Evolutionary conservation across 1,140 invertebrate genomes (phyloP), one percentile per base, ranked within the genome.

Genomic region (Lepidurus arcticus): DNA sequence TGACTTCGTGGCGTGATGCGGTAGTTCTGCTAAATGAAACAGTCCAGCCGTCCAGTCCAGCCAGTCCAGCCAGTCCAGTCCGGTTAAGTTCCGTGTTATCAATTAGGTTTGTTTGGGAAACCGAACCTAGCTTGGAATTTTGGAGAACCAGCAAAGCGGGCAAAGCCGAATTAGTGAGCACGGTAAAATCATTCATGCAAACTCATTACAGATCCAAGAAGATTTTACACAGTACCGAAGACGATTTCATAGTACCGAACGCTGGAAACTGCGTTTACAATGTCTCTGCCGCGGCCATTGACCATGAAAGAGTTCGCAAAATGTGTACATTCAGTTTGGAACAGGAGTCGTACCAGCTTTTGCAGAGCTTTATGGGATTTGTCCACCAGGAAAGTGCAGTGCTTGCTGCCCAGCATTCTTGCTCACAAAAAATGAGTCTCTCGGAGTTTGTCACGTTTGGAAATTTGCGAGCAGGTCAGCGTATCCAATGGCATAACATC

Each of bases 401-500:
- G 1, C 24, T 76, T 6, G 24, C 34, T 10, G 21, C 42, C 13
- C 75, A 76, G 43, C 13, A 43, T 13, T 11, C 11, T 44, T 76
- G 75, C 45, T 47, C 75, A 2, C 7, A 8, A 9, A 13, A 7
- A 13, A 34, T 76, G 42, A 43, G 3, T 13, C 78, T 77, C 1
- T 0, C 74, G 6, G 80, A 79, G 21, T 77, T 78, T 42, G 47
- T 47, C 8, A 77, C 77, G 7, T 81, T 81, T 75, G 80, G 79
- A 5, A 34, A 26, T 7, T 21, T 81, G 11, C 75, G 80, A 1
- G 75, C 80, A 2, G 79, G 80, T 24, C 73, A 79, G 16, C 75
- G 78, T 4, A 73, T 81, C 42, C 80, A 81, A 42, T 44, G 79
- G 24, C 16, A 78, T 43, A 80, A 81, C 73, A 73, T 81, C 76